Conservation (phyloP, 2,113 vertebrate genomes). For the Phocoena phocoena region DNA sequence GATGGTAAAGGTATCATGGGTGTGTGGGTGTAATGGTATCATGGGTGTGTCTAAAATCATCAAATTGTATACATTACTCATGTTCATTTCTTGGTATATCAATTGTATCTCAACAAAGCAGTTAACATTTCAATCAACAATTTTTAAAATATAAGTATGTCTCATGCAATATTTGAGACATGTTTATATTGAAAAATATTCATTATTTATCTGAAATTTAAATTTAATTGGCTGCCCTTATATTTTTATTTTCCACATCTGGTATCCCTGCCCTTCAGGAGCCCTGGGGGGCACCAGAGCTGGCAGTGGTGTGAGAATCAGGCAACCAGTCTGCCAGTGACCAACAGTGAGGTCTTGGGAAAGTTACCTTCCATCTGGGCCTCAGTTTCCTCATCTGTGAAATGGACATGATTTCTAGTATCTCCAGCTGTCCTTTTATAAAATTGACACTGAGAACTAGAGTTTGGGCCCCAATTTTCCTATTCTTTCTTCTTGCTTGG, state of each 20-base stretch:
- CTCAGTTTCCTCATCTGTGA: background rate
- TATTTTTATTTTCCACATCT: background rate
- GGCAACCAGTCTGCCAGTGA: background rate
- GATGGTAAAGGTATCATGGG: background rate
- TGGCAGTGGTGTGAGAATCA: background rate
- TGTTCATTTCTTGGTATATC: background rate
- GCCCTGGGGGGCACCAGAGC: fast-evolving
- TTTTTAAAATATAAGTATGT: background rate
- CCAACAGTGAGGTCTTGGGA: background rate
- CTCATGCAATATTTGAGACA: too few relatives aligned
- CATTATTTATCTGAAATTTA: background rate
- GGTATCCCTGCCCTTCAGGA: background rate
- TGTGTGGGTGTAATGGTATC: background rate
- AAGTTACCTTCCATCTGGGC: background rate
- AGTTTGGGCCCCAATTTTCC: background rate
- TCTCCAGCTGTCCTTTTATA: background rate
- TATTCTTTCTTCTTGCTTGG: background rate
- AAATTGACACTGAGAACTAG: background rate
- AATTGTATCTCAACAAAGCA: background rate
- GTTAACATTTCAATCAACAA: background rate
- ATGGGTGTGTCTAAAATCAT: background rate
- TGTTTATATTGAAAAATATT: background rate
- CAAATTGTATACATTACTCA: background rate
- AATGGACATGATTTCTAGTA: background rate
- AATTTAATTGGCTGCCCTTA: background rate